A percentile compares a stretch with the other conserved stretches of the same genome.
Conservation (phyloP, 2,888 invertebrate genomes). For the Anthoptus insignis region DNA sequence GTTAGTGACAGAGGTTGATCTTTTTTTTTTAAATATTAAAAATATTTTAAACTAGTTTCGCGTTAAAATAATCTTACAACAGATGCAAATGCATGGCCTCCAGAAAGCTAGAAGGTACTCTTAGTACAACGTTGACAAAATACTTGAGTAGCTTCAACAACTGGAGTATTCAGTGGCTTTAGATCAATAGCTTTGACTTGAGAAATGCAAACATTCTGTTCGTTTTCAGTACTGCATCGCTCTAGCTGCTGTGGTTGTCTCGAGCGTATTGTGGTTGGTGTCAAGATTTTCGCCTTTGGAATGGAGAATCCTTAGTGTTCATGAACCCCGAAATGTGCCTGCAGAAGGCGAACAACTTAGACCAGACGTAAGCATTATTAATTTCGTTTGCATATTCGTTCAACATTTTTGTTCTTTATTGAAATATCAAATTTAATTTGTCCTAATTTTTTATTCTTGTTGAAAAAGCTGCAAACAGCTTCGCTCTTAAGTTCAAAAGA, state of each 20-base stretch:
- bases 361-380: conserved; percentile 39
- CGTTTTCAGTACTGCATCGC: conserved; percentile 88
- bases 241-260: conserved; percentile 97
- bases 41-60: too few species aligned
- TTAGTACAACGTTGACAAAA: not conserved
- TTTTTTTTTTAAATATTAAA: too few species aligned
- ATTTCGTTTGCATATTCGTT: too few species aligned
- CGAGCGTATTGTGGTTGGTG: conserved; percentile 90
- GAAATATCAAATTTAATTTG: too few species aligned
- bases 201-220: conserved; percentile 7
- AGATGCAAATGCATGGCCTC: too few species aligned
- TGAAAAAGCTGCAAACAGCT: not conserved
- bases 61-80: too few species aligned
- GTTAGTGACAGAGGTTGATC: too few species aligned
- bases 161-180: conserved; percentile 32
- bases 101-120: too few species aligned
- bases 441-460: too few species aligned
- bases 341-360: conserved; percentile 8
- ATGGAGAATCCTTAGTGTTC: conserved; percentile 89
- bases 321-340: conserved; percentile 19
- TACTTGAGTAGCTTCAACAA: not conserved
- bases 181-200: not conserved
- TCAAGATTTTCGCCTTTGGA: conserved; percentile 98
- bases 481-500: not conserved
- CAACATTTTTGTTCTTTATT: too few species aligned